phyloP scores from a whole-genome alignment of 92 coral and sea anemone genomes.

The Plumapathes pennacea region DNA sequence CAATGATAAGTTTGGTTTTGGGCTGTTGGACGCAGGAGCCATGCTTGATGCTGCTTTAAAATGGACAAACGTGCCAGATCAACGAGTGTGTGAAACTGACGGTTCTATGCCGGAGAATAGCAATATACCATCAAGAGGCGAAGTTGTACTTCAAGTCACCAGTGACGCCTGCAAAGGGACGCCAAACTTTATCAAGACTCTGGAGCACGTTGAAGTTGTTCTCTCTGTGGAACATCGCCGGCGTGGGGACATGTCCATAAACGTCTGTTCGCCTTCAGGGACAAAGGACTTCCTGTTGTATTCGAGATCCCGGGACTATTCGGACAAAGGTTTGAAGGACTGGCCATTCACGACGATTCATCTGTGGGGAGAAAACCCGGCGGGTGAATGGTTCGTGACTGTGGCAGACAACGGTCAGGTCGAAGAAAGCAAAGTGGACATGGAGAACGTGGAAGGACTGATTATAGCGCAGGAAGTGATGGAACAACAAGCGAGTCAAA shows the following conservation, averaged over 20 bases:
- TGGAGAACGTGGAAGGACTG: too few relatives aligned
- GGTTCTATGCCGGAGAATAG: conserved; percentile 1
- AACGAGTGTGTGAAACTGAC: conserved; percentile 8
- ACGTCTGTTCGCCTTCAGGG: conserved; percentile 49
- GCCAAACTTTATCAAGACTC: conserved; percentile 33
- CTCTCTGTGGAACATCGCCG: conserved; percentile 56
- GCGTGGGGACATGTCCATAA: conserved; percentile 66
- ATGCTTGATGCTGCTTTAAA: conserved; percentile 51
- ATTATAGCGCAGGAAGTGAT: too few relatives aligned
- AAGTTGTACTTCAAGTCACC: conserved; percentile 4
- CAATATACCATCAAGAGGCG: conserved; percentile 1
- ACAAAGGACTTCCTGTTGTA: conserved; percentile 45
- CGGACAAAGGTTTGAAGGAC: conserved; percentile 43
- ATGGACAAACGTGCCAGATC: conserved; percentile 74
- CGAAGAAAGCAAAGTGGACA: too few relatives aligned
- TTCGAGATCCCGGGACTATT: conserved; percentile 53
- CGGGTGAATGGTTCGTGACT: conserved; percentile 54
- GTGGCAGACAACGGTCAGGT: conserved; percentile 14
- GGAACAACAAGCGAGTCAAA: too few relatives aligned
- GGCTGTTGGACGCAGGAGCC: conserved; percentile 59
- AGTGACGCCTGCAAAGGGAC: conserved; percentile 51
- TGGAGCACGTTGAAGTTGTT: conserved; percentile 64
- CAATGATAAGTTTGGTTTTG: conserved; percentile 71
- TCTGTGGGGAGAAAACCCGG: conserved; percentile 74
- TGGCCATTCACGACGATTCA: conserved; percentile 77